Base-by-base conservation (phyloP, 1,140 invertebrate species). In the Drosophila pseudoobscura region DNA sequence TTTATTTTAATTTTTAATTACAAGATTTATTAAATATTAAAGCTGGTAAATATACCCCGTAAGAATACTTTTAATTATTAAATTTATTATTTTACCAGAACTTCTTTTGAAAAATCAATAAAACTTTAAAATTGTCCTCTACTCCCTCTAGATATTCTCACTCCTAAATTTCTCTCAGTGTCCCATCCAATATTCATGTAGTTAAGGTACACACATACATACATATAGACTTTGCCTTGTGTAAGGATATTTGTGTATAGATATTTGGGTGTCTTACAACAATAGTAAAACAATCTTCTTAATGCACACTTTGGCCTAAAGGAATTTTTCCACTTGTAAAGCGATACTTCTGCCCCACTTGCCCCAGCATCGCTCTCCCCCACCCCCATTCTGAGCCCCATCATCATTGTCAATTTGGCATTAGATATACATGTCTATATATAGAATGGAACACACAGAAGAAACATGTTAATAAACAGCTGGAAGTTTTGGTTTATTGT, bases 271-370 rank as follows among this genome's bases (percentile, higher is more conserved):
- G 68, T 79, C 78, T 78, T 75, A 88, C 84, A 88, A 88, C 83
- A 88, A 88, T 88, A 88, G 83, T 88, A 88, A 88, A 88, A 88
- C 83, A 88, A 88, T 88, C 83, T 88, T 88, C 83, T 88, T 88
- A 88, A 88, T 88, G 83, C 83, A 88, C 83, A 88, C 83, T 88
- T 88, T 88, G 83, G 83, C 83, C 83, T 88, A 76, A 83, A 88
- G 83, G 84, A 88, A 88, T 88, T 88, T 88, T 88, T 88, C 78
- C 78, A 87, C 83, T 79, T 73, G 83, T 88, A 87, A 78, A 82
- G 70, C 72, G 75, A 88, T 70, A 79, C 78, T 88, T 79, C 72
- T 72, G 69, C 70, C 50, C 41, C 63, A 73, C 65, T 29, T 9
- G 15, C 46, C 50, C 15, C 26, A 51, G 2, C 47, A 24, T 3